Base-by-base conservation (phyloP, 2,113 vertebrate species). In the Elephantulus edwardii region DNA sequence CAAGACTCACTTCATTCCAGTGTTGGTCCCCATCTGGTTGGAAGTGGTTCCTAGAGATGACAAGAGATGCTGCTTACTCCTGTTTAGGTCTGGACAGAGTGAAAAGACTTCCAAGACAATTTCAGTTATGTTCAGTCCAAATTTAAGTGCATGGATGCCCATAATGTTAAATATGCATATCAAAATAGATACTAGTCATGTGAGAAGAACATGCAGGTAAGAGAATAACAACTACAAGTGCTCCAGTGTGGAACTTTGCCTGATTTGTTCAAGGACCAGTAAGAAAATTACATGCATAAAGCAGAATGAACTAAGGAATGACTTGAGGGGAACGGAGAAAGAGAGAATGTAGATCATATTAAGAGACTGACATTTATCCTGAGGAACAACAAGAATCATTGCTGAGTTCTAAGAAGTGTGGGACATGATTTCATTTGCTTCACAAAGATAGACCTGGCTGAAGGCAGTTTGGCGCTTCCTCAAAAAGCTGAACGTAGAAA, bases 131-230 rank as follows among this genome's bases (percentile, higher is more conserved):
- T 2, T 3, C 66, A 72, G 17, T 30, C 40, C n/a, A 48, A 78
- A 72, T 91, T 24, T 91, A 56, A 68, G 46, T 50, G 46, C 30
- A 66, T 13, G 50, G 54, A 72, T 42, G 35, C 64, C 20, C 81
- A 46, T 10, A 60, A 12, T 82, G 77, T 95, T 83, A 86, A 93
- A 74, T 86, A 66, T 6, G 4, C 46, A 78, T n/a, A 26, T 78
- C 81, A 82, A 3, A 26, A 26, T 26, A 28, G 58, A 28, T 60
- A 3, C 22, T 60, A 28, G 26, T 60, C 24, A 10, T 30, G 58
- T 30, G 54, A 24, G 54, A 56, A 56, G 54, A 24, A 17, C 20
- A 56, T 56, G 5, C 54, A 56, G 54, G 54, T 56, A 56, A 56
- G 19, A 8, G 8, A 56, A 56, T 56, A 56, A 56, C 16, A 82